Evolutionary conservation across 2,113 vertebrate genomes (phyloP).

Genomic region (Hemicordylus capensis): DNA sequence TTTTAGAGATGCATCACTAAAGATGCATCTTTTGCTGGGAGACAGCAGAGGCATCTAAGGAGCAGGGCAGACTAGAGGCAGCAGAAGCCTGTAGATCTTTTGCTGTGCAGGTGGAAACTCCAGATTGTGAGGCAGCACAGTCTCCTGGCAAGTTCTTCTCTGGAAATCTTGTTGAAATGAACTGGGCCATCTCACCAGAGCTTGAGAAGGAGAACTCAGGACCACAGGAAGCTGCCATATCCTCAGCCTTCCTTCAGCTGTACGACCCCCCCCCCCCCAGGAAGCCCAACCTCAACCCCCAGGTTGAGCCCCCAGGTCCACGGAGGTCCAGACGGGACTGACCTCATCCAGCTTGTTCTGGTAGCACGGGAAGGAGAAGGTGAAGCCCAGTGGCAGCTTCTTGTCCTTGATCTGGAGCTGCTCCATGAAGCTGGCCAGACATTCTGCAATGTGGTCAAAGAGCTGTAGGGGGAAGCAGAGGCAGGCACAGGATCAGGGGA

Average conservation of each 20-base stretch:
- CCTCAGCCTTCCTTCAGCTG: no score
- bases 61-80: not conserved
- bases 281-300: no score
- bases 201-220: no score
- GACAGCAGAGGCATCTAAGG: not conserved
- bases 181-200: not conserved
- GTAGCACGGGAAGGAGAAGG: constrained; percentile 94
- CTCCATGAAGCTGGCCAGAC: constrained; percentile 91
- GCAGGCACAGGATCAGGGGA: no score
- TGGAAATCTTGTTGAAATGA: no score
- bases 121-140: no score
- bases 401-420: constrained; percentile 92
- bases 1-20: not conserved
- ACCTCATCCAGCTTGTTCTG: constrained; percentile 97
- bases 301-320: no score
- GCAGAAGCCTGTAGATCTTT: no score
- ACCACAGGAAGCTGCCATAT: no score
- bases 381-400: constrained; percentile 95
- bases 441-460: constrained; percentile 95
- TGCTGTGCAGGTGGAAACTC: not conserved
- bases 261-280: no score
- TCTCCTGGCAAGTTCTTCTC: no score
- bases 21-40: not conserved
- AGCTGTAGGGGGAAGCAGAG: constrained; percentile 77
- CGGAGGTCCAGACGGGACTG: constrained; percentile 43